Base-by-base conservation (phyloP, 2,113 vertebrate genomes). In the Gambusia affinis region DNA sequence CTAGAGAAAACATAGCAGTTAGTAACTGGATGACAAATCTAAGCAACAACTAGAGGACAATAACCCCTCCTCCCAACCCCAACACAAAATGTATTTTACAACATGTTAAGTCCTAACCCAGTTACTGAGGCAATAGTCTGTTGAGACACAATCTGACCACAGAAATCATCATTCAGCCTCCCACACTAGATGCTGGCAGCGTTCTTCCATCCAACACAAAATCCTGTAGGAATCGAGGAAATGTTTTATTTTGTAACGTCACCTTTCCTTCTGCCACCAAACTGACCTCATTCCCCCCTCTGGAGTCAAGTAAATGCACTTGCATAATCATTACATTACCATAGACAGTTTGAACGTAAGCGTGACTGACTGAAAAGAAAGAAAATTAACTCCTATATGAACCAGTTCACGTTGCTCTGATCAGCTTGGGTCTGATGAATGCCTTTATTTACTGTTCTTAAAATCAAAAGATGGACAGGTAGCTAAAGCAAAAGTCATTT, bases 391-490 rank as follows among this genome's bases (percentile, higher is more conserved):
- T 60, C 24, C 63, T 22, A 11, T 60, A 10, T 33, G 67, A 70
- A 73, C 70, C 19, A 71, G 8, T 33, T 42, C 60, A 10, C 75
- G 72, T 30, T 54, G 37, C 76, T 66, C 57, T 62, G 73, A 60
- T 78, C 37, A 61, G 64, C 78, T 64, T 79, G 61, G 71, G 89
- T 80, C 82, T 57, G 57, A 71, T 82, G 66, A 24, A 54, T 19
- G 47, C 47, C 19, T 19, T 42, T 83, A 37, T 37, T 37, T 37
- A 37, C 12, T 37, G 35, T 37, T 37, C 35, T 79, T 73, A 33
- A 81, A 74, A 64, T 80, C 75, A 88, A 17, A 17, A 57, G 24
- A 8, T 3, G 51, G 24, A n/a, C 22, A 57, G 51, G 51, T 8
- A n/a, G 24, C 51, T 24, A n/a, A 57, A 57, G 51, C 24, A 57